Base-by-base conservation (phyloP, 2,888 invertebrate genomes). In the Xiphydria camelus region DNA sequence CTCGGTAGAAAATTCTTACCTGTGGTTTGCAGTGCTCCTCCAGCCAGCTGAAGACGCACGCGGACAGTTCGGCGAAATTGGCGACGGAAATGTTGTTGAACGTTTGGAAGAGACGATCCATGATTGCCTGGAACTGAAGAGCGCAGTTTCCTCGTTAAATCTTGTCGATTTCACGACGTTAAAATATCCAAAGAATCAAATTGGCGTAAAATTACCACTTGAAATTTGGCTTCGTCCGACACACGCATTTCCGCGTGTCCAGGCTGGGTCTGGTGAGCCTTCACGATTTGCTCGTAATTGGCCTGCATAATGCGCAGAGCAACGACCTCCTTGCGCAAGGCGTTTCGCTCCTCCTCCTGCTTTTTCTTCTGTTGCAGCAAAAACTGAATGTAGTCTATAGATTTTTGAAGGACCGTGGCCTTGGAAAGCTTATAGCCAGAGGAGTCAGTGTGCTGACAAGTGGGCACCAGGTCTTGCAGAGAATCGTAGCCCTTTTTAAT, bases 11-110 rank as follows among this genome's bases (percentile, higher is more conserved):
- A 15, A 37, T 41, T 33, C 35, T 56, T 61, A 80, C 79, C 76
- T 93, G 92, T 9, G 97, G 97, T 76, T 96, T 97, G 76, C 97
- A 97, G 70, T 94, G 91, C 71, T 97, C 95, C 69, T 98, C 97
- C 33, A 97, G 79, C 97, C 97, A 98, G 66, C 91, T 91, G 74
- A 97, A 94, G 1, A 97, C 93, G 49, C 94, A 94, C 0, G 89
- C 92, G 1, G 96, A 96, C 50, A 97, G 80, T 75, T 96, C 95
- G 2, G 88, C 86, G 75, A 98, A 98, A 77, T 94, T 94, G 50
- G 87, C 88, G 48, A 91, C 91, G 2, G 93, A 90, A 53, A 97
- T 89, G 49, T 88, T 87, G 66, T 88, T 87, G 75, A 97, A 97
- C 0, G 94, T 91, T 57, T 88, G 83, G 76, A 95, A 97, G 59